phyloP scores from a whole-genome alignment of 2,888 invertebrate genomes.

The Miltochrista miniata region DNA sequence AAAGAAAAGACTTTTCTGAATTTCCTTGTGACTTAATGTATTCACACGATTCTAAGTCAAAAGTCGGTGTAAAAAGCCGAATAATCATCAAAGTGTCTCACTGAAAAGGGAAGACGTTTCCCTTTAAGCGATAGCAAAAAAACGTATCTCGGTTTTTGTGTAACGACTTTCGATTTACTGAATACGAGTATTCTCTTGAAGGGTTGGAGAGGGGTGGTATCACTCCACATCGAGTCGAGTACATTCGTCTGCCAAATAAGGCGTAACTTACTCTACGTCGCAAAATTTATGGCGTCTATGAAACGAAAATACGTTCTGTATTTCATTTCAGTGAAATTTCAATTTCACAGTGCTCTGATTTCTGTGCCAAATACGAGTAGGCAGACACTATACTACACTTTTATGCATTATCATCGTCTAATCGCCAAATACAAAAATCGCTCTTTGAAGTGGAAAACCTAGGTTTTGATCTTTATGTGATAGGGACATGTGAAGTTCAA shows the following conservation, averaged over 20 bases:
- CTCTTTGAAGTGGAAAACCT: background rate
- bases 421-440: background rate
- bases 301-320: slow-evolving; percentile 54
- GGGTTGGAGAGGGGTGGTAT: slow-evolving; percentile 70
- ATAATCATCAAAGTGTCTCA: slow-evolving; percentile 60
- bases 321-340: slow-evolving; percentile 65
- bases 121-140: slow-evolving; percentile 63
- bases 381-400: slow-evolving; percentile 34
- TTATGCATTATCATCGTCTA: background rate
- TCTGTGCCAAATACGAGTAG: slow-evolving; percentile 38
- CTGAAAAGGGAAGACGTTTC: slow-evolving; percentile 57
- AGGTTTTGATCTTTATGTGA: background rate
- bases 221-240: slow-evolving; percentile 67
- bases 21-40: background rate
- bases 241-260: slow-evolving; percentile 73
- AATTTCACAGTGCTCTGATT: slow-evolving; percentile 66
- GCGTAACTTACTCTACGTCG: slow-evolving; percentile 67
- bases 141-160: slow-evolving; percentile 73
- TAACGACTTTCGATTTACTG: slow-evolving; percentile 78
- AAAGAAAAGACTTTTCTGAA: slow-evolving; percentile 4
- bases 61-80: slow-evolving; percentile 51
- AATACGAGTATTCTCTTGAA: slow-evolving; percentile 70
- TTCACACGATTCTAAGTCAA: slow-evolving; percentile 22
- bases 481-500: no score
- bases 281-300: slow-evolving; percentile 61